Conservation (phyloP, 2,797 vertebrate genomes). For the Protonibea diacanthus region DNA sequence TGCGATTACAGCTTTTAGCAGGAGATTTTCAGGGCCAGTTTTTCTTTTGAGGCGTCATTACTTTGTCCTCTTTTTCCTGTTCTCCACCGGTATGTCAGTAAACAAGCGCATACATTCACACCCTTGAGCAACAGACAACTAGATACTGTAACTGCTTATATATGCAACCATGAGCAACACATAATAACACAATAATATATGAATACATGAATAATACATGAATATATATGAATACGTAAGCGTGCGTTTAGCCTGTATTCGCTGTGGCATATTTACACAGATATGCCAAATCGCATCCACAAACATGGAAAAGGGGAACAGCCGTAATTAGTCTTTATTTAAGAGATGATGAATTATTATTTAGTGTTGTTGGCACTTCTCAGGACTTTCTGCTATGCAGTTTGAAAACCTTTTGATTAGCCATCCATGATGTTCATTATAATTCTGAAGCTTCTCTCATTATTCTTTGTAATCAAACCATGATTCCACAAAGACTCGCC, state of each 20-base stretch:
- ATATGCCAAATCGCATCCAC: conserved; percentile 26
- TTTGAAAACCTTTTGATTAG: conserved; percentile 72
- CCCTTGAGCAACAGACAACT: conserved; percentile 25
- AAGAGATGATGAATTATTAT: conserved; percentile 57
- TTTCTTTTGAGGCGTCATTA: conserved; percentile 73
- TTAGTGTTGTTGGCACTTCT: conserved; percentile 55
- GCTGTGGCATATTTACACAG: conserved; percentile 6
- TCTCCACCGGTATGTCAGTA: conserved; percentile 48
- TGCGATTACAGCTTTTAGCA: conserved; percentile 82
- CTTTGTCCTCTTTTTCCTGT: conserved; percentile 63
- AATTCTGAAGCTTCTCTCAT: conserved; percentile 64
- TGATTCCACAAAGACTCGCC: conserved; percentile 56
- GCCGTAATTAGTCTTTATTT: conserved; percentile 52
- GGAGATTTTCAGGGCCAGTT: conserved; percentile 76
- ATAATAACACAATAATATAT: neutral
- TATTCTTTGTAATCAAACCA: conserved; percentile 72
- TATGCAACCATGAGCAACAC: neutral
- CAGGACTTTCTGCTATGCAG: conserved; percentile 50
- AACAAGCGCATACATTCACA: conserved; percentile 54
- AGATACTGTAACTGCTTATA: neutral
- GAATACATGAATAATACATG: conserved; percentile 2
- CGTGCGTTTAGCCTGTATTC: conserved; percentile 15
- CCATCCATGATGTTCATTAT: conserved; percentile 57
- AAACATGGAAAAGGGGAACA: conserved; percentile 23
- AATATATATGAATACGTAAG: conserved; percentile 39